Percentiles rank a stretch among this genome's conserved stretches.
phyloP scores from a whole-genome alignment of 2,888 invertebrate genomes.

The Archips crataeganus region DNA sequence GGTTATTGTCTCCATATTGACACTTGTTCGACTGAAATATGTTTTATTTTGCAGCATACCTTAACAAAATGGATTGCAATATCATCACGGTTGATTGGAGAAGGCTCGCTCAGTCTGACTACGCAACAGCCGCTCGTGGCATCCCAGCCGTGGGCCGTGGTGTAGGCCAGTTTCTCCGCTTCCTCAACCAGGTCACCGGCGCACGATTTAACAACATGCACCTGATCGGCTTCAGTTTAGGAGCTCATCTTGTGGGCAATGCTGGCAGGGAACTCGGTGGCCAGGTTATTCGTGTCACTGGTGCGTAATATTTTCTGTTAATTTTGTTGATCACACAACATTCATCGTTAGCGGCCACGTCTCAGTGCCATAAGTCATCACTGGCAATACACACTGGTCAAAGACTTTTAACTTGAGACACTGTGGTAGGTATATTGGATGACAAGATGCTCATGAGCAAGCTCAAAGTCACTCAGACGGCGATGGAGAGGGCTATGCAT shows the following conservation, averaged over 20 bases:
- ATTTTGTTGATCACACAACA: no score
- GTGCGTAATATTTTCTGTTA: constrained; percentile 46
- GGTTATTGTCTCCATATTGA: no score
- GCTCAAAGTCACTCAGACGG: no score
- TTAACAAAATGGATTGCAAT: constrained; percentile 55
- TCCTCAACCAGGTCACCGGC: constrained; percentile 53
- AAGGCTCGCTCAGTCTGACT: constrained; percentile 55
- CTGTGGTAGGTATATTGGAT: no score
- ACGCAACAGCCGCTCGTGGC: constrained; percentile 56
- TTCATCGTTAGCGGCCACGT: no score
- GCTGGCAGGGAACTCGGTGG: constrained; percentile 50
- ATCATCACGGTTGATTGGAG: constrained; percentile 67
- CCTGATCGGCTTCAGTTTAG: constrained; percentile 48
- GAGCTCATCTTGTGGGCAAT: constrained; percentile 49
- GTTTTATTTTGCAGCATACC: constrained; percentile 51
- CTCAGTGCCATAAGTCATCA: no score
- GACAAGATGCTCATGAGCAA: no score
- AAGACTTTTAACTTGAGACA: no score
- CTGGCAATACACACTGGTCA: no score
- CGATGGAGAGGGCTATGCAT: no score
- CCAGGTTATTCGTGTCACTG: constrained; percentile 59
- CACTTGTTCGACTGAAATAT: neutral
- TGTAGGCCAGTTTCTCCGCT: constrained; percentile 61
- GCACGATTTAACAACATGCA: constrained; percentile 51
- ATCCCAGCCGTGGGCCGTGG: constrained; percentile 60